Percentiles rank a stretch among this genome's conserved stretches.
Evolutionary conservation across 2,888 invertebrate species (phyloP).

Genomic region (Agrenia bidenticulata): DNA sequence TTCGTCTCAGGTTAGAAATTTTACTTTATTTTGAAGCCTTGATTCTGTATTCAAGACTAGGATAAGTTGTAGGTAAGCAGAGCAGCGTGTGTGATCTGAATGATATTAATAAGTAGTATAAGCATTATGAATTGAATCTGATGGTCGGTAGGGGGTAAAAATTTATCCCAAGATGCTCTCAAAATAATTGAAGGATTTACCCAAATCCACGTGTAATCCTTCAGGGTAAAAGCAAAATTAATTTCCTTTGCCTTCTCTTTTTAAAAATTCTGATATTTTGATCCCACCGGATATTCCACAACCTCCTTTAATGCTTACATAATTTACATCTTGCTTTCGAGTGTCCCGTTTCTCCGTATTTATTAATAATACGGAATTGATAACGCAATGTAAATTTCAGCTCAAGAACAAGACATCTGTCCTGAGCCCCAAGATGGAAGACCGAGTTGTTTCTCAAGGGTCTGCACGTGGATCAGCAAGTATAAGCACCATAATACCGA

Average conservation of each 20-base stretch:
- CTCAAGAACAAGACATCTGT: no score
- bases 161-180: conserved; percentile 12
- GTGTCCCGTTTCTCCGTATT: no score
- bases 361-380: no score
- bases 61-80: background rate
- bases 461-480: no score
- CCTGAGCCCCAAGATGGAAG: no score
- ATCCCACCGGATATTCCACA: background rate
- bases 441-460: no score
- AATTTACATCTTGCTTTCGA: no score
- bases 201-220: conserved; percentile 11
- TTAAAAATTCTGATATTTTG: conserved; percentile 12
- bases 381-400: no score
- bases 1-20: background rate
- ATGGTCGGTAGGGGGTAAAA: background rate
- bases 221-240: conserved; percentile 13
- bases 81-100: background rate
- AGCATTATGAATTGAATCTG: background rate
- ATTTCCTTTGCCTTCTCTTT: background rate
- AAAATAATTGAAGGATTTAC: conserved; percentile 22
- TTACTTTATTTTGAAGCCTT: background rate
- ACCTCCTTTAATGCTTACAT: no score
- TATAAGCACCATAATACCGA: no score
- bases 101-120: background rate
- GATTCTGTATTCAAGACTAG: background rate